Conservation (phyloP, 2,113 vertebrate genomes). For the Corythaeola cristata region DNA sequence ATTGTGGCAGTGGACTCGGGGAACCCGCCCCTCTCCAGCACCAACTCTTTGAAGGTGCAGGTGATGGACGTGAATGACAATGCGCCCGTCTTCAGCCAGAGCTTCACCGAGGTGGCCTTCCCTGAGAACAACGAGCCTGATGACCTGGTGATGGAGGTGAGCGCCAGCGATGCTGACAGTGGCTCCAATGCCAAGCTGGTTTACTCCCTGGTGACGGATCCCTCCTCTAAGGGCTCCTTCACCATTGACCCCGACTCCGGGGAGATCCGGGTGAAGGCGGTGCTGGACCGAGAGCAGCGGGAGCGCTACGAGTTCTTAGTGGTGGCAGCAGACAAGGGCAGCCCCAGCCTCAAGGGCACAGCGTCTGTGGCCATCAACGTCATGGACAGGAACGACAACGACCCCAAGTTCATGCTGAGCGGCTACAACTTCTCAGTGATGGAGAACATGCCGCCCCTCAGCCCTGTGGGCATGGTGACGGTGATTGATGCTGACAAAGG, state of each 20-base stretch:
- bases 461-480: conserved; percentile 95
- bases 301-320: conserved; percentile 90
- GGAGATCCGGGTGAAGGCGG: conserved; percentile 86
- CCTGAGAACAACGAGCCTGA: conserved; percentile 89
- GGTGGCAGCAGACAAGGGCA: conserved; percentile 89
- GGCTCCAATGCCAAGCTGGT: conserved; percentile 89
- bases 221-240: conserved; percentile 83
- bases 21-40: conserved; percentile 95
- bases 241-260: conserved; percentile 86
- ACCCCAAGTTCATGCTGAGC: conserved; percentile 95
- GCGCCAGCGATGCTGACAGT: conserved; percentile 89
- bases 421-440: conserved; percentile 96
- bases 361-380: conserved; percentile 89
- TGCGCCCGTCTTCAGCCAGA: conserved; percentile 85
- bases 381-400: conserved; percentile 95
- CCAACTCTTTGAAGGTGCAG: conserved; percentile 94
- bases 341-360: conserved; percentile 91
- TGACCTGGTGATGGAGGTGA: conserved; percentile 85
- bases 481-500: conserved; percentile 93
- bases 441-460: conserved; percentile 93
- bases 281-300: conserved; percentile 88
- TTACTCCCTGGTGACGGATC: conserved; percentile 85
- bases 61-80: conserved; percentile 97
- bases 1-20: conserved; percentile 96
- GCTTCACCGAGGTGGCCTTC: conserved; percentile 87